These are phyloP conservation scores for Myotis lucifugus DNA, from an alignment of 2,113 vertebrate species.

Conservation along the genomic window DNA sequence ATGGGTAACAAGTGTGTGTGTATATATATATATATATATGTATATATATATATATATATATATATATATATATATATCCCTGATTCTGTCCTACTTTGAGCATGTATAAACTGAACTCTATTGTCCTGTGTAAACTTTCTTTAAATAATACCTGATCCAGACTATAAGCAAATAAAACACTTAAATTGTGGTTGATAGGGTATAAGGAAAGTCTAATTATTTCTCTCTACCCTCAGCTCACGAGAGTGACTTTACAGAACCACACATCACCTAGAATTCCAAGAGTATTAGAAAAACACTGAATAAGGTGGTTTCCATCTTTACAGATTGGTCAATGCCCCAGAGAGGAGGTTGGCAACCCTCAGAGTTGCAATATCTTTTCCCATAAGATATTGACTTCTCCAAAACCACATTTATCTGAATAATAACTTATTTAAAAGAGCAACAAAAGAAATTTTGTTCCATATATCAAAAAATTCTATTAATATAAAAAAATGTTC, in stretches of 20 bases:
- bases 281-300: neutral
- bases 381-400: neutral
- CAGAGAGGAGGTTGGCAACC: neutral
- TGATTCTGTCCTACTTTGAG: neutral
- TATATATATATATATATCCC: neutral
- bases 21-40: neutral
- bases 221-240: neutral
- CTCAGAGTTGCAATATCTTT: neutral
- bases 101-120: neutral
- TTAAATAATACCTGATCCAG: neutral
- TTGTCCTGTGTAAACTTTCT: neutral
- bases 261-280: neutral
- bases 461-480: constrained; percentile 10
- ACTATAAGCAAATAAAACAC: neutral
- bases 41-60: neutral
- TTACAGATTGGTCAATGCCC: neutral
- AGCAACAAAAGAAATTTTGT: neutral
- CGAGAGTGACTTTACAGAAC: neutral
- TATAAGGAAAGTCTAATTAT: neutral
- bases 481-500: neutral
- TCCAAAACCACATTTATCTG: neutral
- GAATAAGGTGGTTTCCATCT: neutral
- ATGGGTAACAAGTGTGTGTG: neutral
- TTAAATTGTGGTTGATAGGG: neutral
- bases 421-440: constrained; percentile 10